Base-by-base conservation (phyloP, 1,140 invertebrate species). In the Copidosoma floridanum region DNA sequence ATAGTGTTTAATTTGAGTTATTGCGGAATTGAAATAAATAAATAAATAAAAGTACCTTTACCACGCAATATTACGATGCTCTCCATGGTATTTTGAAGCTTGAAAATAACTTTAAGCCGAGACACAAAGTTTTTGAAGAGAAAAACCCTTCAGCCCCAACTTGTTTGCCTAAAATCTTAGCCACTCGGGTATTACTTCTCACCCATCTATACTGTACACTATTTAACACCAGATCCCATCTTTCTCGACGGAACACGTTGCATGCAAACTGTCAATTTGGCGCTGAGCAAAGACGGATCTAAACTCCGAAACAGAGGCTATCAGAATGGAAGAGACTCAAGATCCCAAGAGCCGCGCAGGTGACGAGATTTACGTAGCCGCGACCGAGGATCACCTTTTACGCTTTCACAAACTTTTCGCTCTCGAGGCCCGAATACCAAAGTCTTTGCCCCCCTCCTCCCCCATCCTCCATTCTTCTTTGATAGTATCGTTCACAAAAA, bases 261-360 rank as follows among this genome's bases (percentile, higher is more conserved):
- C 67, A 71, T 70, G 69, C 66, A 70, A 68, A 68, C 69, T 61
- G 64, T 69, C 63, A 65, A 62, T 62, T 68, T 68, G 65, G 26
- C 18, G 18, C 27, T 11, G 29, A 29, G n/a, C n/a, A 52, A 41
- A 62, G 24, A 38, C 16, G 46, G 53, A 62, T 62, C 29, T 35
- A 51, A 62, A 62, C 29, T 61, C 46, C 20, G 4, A 37, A 4
- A 37, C 16, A n/a, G n/a, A n/a, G 32, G n/a, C n/a, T n/a, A n/a
- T n/a, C 66, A 67, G 67, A 68, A 65, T 65, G 67, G 55, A 51
- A 63, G n/a, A n/a, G n/a, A n/a, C n/a, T n/a, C n/a, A n/a, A n/a
- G n/a, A n/a, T n/a, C n/a, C 29, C 47, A 65, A 59, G 61, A 63
- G 61, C 52, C 24, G 61, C 60, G 59, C 61, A 53, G 57, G 65